Base-by-base conservation (phyloP, 2,797 vertebrate species). In the Psittacula echo region DNA sequence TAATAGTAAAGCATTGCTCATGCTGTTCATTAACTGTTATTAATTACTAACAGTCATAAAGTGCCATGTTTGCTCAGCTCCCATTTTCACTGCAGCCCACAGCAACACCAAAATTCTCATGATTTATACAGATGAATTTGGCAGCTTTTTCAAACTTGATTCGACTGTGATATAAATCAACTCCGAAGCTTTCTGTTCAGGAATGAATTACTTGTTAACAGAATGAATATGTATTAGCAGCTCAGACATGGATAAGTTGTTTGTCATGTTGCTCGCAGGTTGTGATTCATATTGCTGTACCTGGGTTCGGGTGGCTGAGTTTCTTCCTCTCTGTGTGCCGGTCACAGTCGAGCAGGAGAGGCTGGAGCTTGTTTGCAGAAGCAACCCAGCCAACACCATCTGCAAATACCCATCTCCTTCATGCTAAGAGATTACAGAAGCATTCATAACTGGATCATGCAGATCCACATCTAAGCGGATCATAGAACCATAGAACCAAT, bases 151-250 rank as follows among this genome's bases (percentile, higher is more conserved):
- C 66, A 51, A 53, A 21, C 61, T 68, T 26, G 68, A 70, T 78
- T 82, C 78, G 85, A 51, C 88, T 54, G 53, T 4, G 53, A n/a
- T 61, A 94, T 94, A 93, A 94, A 95, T 91, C 79, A 86, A 27
- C 34, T 56, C 53, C 24, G 3, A 1, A 61, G 78, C 58, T 61
- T 64, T 51, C 85, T 16, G n/a, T 13, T 41, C 41, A 3, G 56
- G 76, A 87, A 51, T 23, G 42, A 66, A 79, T 75, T 51, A n/a
- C 90, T 94, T 87, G 86, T 91, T 87, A 91, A 45, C 56, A 32
- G 53, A 91, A 94, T 89, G 89, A 96, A 91, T 93, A 93, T 82
- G 90, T 51, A 91, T 85, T 85, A 87, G 70, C n/a, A 48, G 81
- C 62, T 71, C 76, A 44, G 75, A 81, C 32, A 4, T 1, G 76